A percentile compares a stretch with the other conserved stretches of the same genome.
Evolutionary conservation across 1,140 invertebrate species (phyloP).

Genomic region (Drusus annulatus): DNA sequence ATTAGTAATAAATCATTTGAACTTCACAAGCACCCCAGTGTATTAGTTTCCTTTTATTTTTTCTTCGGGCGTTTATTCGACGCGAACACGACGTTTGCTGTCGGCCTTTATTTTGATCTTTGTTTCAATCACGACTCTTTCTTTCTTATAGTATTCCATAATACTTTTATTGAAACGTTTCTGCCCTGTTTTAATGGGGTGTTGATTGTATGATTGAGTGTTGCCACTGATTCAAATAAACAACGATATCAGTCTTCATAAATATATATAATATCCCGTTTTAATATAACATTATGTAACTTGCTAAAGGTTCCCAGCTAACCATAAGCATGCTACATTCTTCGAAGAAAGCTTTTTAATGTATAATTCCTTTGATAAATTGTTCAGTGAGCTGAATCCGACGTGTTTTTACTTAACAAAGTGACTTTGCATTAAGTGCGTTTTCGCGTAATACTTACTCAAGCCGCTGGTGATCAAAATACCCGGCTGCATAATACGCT

Average conservation of each 20-base stretch:
- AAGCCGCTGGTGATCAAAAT: constrained; percentile 18
- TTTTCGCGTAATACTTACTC: constrained; percentile 29
- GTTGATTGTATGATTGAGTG: too few relatives aligned
- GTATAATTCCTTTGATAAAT: neutral
- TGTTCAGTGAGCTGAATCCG: neutral
- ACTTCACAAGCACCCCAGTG: constrained; percentile 23
- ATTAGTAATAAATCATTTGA: constrained; percentile 42
- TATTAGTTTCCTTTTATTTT: constrained; percentile 13
- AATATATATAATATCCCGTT: too few relatives aligned
- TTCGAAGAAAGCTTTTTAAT: neutral
- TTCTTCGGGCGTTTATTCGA: constrained; percentile 1
- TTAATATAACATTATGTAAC: too few relatives aligned
- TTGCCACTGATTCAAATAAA: too few relatives aligned
- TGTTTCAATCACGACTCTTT: too few relatives aligned
- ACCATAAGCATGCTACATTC: too few relatives aligned
- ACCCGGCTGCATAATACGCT: neutral
- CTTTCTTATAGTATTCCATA: too few relatives aligned
- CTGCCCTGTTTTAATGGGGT: too few relatives aligned
- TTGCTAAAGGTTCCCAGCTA: too few relatives aligned
- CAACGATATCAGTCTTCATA: too few relatives aligned
- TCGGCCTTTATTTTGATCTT: neutral
- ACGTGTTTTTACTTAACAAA: constrained; percentile 4
- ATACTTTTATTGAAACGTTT: too few relatives aligned
- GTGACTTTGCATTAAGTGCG: constrained; percentile 36
- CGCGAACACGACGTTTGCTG: neutral